phyloP scores from a whole-genome alignment of 2,113 vertebrate genomes.

The Parotia lawesii region DNA sequence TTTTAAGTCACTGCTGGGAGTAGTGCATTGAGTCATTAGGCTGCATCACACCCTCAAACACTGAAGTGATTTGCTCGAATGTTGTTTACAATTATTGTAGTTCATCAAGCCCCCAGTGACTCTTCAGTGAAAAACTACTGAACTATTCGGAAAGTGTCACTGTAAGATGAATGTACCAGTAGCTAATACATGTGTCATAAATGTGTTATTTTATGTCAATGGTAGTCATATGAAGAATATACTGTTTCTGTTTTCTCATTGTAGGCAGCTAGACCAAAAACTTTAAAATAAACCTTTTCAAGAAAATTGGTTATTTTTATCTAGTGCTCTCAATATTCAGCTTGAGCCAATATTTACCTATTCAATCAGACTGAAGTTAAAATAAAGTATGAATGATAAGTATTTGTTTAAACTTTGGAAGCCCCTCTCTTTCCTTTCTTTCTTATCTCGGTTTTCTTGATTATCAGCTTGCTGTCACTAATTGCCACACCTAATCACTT shows the following conservation, averaged over 20 bases:
- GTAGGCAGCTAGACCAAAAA: not conserved
- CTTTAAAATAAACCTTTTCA: conserved; percentile 4
- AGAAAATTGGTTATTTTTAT: not conserved
- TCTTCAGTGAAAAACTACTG: not conserved
- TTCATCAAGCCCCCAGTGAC: accelerated
- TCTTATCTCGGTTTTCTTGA: not conserved
- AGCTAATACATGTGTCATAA: not conserved
- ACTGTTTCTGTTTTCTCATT: not conserved
- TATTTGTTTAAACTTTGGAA: conserved; percentile 29
- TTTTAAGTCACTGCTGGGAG: not conserved
- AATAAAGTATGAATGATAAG: conserved; percentile 10
- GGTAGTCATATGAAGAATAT: not conserved
- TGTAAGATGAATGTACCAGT: not conserved
- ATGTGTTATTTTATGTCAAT: not conserved
- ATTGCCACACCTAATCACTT: not conserved
- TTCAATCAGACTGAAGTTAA: not conserved
- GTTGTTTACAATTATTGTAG: not conserved
- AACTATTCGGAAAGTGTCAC: not conserved
- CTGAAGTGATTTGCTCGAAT: not conserved
- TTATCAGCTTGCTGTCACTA: conserved; percentile 26
- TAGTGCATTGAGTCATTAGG: not conserved
- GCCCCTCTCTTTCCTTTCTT: not conserved
- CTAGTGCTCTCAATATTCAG: not conserved
- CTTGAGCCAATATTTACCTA: conserved; percentile 30
- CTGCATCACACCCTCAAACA: not conserved